Percentiles rank a stretch among this genome's conserved stretches.
phyloP scores from a whole-genome alignment of 2,888 invertebrate species.

The Apeira syringaria region DNA sequence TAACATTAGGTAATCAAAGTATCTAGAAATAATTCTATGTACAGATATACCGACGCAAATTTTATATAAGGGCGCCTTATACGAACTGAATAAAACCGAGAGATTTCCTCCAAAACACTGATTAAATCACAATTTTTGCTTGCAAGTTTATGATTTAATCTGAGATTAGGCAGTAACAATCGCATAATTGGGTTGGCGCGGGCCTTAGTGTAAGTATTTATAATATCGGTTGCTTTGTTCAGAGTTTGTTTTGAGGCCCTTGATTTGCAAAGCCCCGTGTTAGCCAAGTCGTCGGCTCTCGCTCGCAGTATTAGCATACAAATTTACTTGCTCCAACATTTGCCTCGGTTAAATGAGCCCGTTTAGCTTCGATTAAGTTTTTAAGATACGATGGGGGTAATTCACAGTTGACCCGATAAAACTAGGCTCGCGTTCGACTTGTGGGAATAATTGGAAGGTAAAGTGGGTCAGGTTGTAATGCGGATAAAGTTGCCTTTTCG shows the following conservation, averaged over 20 bases:
- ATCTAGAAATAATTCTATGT: too few species aligned
- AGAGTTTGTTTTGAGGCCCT: conserved; percentile 21
- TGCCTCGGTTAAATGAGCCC: conserved; percentile 43
- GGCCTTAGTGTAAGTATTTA: too few species aligned
- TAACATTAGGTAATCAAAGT: too few species aligned
- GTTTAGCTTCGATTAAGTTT: conserved; percentile 47
- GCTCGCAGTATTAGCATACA: conserved; percentile 67
- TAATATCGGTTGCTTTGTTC: conserved; percentile 24
- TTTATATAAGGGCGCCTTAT: too few species aligned
- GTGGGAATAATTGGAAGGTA: conserved; percentile 20
- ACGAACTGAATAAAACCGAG: too few species aligned
- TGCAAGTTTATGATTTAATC: too few species aligned
- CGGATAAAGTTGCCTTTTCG: conserved; percentile 18
- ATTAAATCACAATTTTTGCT: too few species aligned
- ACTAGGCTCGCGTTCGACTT: conserved; percentile 8
- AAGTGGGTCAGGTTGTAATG: conserved; percentile 16
- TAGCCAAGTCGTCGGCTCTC: conserved; percentile 34
- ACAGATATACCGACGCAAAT: too few species aligned
- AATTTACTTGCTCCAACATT: conserved; percentile 54
- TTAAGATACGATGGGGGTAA: conserved; percentile 46
- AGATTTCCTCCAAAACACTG: too few species aligned
- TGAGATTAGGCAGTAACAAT: too few species aligned
- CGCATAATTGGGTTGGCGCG: too few species aligned
- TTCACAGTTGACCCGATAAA: conserved; percentile 24
- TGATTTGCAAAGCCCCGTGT: conserved; percentile 22